These are phyloP conservation scores for Eustalomyia histrio DNA, from an alignment of 2,888 invertebrate genomes.

Conservation along the genomic window DNA sequence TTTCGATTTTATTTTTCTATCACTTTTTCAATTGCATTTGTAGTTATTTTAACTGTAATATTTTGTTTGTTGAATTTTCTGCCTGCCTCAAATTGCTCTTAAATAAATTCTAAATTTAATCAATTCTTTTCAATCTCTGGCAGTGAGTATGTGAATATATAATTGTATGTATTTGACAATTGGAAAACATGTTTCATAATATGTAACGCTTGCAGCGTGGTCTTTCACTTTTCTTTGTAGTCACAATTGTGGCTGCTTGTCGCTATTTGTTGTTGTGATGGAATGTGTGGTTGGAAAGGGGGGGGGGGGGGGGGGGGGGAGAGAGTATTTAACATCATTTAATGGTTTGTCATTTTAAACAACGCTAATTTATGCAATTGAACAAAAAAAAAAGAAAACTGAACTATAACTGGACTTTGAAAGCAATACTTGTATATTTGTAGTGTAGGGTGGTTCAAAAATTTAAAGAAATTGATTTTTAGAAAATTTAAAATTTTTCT, in stretches of 20 bases:
- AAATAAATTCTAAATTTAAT: no score
- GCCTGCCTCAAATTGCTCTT: no score
- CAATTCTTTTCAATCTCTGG: not conserved
- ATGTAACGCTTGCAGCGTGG: slow-evolving; percentile 6
- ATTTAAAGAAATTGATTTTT: no score
- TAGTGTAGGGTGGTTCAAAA: not conserved
- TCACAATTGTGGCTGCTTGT: slow-evolving; percentile 33
- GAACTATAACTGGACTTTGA: slow-evolving; percentile 51
- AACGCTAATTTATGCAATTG: slow-evolving; percentile 64
- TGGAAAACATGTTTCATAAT: slow-evolving; percentile 3
- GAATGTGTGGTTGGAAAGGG: not conserved
- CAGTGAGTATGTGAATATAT: not conserved
- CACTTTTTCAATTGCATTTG: no score
- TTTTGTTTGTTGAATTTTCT: no score
- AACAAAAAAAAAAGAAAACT: slow-evolving; percentile 17
- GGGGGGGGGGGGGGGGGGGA: no score
- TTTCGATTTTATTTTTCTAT: no score
- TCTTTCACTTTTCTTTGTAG: slow-evolving; percentile 34
- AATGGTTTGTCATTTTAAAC: slow-evolving; percentile 59
- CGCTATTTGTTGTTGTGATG: not conserved
- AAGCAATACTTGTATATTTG: slow-evolving; percentile 3
- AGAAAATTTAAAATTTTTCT: no score
- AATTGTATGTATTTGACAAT: slow-evolving; percentile 21
- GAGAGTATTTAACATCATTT: slow-evolving; percentile 42
- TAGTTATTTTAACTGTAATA: no score